Conservation (phyloP, 1,140 invertebrate genomes). For the Aphidius gifuensis region DNA sequence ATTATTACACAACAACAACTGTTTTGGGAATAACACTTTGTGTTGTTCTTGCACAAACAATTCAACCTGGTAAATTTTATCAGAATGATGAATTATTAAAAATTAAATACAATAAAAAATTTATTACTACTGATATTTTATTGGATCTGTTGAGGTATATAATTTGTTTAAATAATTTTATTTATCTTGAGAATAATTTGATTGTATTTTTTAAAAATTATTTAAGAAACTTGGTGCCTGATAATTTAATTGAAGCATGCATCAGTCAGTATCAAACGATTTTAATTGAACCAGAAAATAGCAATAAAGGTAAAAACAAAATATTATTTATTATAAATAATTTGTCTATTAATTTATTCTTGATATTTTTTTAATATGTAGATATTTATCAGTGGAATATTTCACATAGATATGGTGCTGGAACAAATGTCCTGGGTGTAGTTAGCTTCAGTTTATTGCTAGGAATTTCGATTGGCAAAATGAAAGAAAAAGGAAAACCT, state of each 20-base stretch:
- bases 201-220: background rate
- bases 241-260: conserved; percentile 65
- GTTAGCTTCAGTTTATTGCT: conserved; percentile 58
- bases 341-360: too few relatives aligned
- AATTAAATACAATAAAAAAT: conserved; percentile 36
- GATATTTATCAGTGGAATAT: conserved; percentile 52
- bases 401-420: conserved; percentile 40
- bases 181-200: too few relatives aligned
- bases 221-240: conserved; percentile 64
- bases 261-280: conserved; percentile 49
- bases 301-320: background rate
- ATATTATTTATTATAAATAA: too few relatives aligned
- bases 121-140: conserved; percentile 66
- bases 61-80: conserved; percentile 58
- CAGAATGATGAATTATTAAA: conserved; percentile 21
- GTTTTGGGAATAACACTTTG: conserved; percentile 61
- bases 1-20: conserved; percentile 68
- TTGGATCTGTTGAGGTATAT: conserved; percentile 68
- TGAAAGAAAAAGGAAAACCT: conserved; percentile 53
- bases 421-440: conserved; percentile 61
- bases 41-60: conserved; percentile 60
- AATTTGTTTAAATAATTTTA: too few relatives aligned
- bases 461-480: conserved; percentile 56
- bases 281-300: conserved; percentile 31
- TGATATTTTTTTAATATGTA: too few relatives aligned